A percentile compares a stretch with the other conserved stretches of the same genome.
Evolutionary conservation across 2,113 vertebrate genomes (phyloP).

Genomic region (Myiozetetes cayanensis): DNA sequence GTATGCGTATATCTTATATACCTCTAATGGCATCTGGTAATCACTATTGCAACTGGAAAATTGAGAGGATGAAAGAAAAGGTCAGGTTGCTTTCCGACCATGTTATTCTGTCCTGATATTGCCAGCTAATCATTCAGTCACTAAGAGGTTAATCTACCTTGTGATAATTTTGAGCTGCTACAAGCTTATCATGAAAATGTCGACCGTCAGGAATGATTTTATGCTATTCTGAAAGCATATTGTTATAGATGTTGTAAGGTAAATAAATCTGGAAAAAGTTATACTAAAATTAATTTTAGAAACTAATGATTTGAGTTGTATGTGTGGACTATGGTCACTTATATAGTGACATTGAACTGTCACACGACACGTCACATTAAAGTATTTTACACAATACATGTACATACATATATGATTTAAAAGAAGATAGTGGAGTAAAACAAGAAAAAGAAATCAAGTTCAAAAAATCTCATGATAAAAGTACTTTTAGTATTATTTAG

Average conservation of each 20-base stretch:
- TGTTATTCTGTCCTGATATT: neutral
- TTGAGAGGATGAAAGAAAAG: neutral
- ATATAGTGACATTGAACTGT: neutral
- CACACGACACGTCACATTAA: neutral
- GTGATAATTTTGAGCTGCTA: neutral
- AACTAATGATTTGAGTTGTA: neutral
- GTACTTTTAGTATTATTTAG: neutral
- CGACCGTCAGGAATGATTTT: neutral
- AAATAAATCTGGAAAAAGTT: neutral
- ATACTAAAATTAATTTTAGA: neutral
- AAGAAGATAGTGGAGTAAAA: neutral
- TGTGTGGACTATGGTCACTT: neutral
- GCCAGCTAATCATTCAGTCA: neutral
- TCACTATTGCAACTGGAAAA: neutral
- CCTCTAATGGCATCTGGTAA: neutral
- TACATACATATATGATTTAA: neutral
- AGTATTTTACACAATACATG: neutral
- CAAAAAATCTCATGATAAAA: neutral
- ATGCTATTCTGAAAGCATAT: neutral
- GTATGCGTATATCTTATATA: neutral
- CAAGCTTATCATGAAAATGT: neutral
- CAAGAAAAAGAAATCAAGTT: neutral
- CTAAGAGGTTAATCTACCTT: neutral
- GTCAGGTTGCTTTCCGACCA: neutral
- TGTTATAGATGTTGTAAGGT: neutral